A percentile compares a stretch with the other conserved stretches of the same genome.
phyloP scores from a whole-genome alignment of 2,888 invertebrate genomes.

The Psococerastis gibbosa region DNA sequence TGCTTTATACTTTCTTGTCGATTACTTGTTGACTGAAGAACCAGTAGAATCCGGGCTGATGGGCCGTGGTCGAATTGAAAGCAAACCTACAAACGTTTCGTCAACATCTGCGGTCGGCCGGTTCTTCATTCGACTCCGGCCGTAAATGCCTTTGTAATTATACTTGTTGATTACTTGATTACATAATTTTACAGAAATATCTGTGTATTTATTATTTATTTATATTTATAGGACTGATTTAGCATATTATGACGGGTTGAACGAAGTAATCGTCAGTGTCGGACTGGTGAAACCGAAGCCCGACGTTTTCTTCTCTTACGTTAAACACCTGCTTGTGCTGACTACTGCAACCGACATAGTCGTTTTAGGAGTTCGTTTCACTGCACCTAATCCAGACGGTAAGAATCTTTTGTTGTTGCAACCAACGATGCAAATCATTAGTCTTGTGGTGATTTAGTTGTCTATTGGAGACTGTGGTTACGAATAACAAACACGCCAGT shows the following conservation, averaged over 20 bases:
- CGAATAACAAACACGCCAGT: too few species aligned
- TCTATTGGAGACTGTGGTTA: too few species aligned
- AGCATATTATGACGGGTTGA: conserved; percentile 90
- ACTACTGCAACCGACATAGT: conserved; percentile 92
- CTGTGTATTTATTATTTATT: conserved; percentile 8
- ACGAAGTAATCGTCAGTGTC: conserved; percentile 84
- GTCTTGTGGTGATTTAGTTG: too few species aligned
- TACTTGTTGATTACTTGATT: too few species aligned
- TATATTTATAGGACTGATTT: conserved; percentile 53
- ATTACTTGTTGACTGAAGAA: too few species aligned
- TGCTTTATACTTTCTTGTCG: too few species aligned
- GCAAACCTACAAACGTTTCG: too few species aligned
- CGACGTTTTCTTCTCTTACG: conserved; percentile 70
- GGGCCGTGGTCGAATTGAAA: too few species aligned
- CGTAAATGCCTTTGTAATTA: too few species aligned
- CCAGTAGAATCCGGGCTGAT: too few species aligned
- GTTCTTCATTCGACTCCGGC: too few species aligned
- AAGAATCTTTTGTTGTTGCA: conserved; percentile 13
- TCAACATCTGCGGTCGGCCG: too few species aligned
- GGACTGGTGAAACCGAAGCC: conserved; percentile 75
- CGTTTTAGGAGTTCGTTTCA: conserved; percentile 51
- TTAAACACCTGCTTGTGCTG: conserved; percentile 76
- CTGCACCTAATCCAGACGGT: conserved; percentile 23
- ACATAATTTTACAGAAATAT: conserved; percentile 9
- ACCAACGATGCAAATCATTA: neutral